Conservation (phyloP, 2,888 invertebrate species). For the Drosophila parthenogenetica region DNA sequence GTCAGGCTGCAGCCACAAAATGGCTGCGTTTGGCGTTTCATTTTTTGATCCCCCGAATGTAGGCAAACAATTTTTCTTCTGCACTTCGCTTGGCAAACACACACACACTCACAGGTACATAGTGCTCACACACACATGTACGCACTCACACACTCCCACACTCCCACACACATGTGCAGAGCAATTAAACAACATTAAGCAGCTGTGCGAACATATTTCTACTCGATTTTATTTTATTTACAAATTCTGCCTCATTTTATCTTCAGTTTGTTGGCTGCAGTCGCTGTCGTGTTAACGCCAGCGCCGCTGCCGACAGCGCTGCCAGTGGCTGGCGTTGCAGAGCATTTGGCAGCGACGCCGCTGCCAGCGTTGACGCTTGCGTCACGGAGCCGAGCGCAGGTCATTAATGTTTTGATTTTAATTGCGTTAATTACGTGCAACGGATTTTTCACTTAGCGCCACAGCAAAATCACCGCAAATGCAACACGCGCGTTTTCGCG, state of each 20-base stretch:
- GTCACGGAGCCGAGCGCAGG: conserved; percentile 68
- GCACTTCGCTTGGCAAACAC: not conserved
- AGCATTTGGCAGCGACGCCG: not conserved
- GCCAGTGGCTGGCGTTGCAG: not conserved
- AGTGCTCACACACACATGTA: not conserved
- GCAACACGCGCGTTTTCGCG: conserved; percentile 23
- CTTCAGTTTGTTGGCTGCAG: not conserved
- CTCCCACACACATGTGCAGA: conserved; percentile 7
- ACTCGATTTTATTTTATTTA: conserved; percentile 32
- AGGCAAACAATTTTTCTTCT: conserved; percentile 57
- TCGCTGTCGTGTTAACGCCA: not conserved
- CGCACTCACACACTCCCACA: not conserved
- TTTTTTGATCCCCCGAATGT: conserved; percentile 53
- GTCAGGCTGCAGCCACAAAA: conserved; percentile 60
- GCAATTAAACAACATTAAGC: conserved; percentile 47
- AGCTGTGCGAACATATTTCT: conserved; percentile 48
- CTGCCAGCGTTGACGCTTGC: conserved; percentile 45
- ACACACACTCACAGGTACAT: not conserved
- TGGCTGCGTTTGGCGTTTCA: conserved; percentile 52
- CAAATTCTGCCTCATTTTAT: conserved; percentile 9
- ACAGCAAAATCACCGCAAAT: conserved; percentile 27
- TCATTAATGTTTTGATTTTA: conserved; percentile 85
- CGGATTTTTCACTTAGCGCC: conserved; percentile 80
- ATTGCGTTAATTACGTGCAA: conserved; percentile 84
- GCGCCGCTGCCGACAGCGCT: not conserved